phyloP scores from a whole-genome alignment of 2,797 vertebrate species.

The Rachycentron canadum region DNA sequence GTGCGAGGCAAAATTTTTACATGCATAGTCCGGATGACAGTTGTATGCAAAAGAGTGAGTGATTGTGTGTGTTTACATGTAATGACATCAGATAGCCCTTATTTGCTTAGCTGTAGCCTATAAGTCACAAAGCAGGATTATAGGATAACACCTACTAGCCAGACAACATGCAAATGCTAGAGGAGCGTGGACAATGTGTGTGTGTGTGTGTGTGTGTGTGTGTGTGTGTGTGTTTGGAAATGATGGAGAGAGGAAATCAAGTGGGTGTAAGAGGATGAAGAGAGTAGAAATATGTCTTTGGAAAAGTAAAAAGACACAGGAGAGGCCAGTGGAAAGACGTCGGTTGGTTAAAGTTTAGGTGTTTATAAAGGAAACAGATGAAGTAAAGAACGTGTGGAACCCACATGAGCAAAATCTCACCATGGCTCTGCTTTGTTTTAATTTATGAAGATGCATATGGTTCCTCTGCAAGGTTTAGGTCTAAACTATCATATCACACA shows the following conservation, averaged over 20 bases:
- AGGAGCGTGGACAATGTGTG: constrained; percentile 30
- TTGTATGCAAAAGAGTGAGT: constrained; percentile 58
- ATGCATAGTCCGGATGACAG: constrained; percentile 13
- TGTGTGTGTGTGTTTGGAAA: constrained; percentile 31
- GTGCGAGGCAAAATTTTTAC: not conserved
- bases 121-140: constrained; percentile 72
- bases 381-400: constrained; percentile 34
- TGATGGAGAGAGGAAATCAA: constrained; percentile 45
- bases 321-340: constrained; percentile 50
- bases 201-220: constrained; percentile 34
- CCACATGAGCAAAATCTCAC: not conserved
- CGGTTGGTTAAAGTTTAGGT: constrained; percentile 41
- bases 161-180: constrained; percentile 70
- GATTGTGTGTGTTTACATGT: constrained; percentile 57
- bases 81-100: constrained; percentile 33
- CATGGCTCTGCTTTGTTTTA: not conserved
- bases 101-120: constrained; percentile 74
- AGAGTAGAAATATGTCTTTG: constrained; percentile 28
- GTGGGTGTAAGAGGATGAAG: constrained; percentile 46
- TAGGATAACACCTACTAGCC: constrained; percentile 51
- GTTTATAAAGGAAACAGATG: constrained; percentile 36
- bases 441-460: not conserved
- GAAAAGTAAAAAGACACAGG: constrained; percentile 33
- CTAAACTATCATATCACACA: not conserved
- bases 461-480: not conserved